These are phyloP conservation scores for Elymnias hypermnestra DNA, from an alignment of 1,140 invertebrate genomes.

Conservation along the genomic window DNA sequence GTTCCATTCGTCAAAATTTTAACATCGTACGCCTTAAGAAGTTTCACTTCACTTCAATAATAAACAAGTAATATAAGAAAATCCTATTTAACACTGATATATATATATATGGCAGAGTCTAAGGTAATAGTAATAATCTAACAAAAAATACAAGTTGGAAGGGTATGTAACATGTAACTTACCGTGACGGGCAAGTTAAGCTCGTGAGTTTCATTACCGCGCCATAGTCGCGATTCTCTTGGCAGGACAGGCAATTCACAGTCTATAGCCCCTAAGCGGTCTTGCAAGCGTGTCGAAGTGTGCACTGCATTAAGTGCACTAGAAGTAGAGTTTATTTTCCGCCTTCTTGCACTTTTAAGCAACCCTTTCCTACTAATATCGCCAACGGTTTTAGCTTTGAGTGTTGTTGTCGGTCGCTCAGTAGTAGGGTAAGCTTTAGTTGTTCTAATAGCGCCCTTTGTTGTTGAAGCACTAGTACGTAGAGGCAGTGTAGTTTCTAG, in stretches of 20 bases:
- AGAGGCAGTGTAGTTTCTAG: conserved; percentile 37
- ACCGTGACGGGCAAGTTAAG: conserved; percentile 79
- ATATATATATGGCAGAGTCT: too few species aligned
- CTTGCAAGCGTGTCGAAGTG: conserved; percentile 68
- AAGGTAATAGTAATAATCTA: too few species aligned
- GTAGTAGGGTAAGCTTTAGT: conserved; percentile 41
- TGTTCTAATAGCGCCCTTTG: conserved; percentile 50
- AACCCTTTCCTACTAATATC: conserved; percentile 48
- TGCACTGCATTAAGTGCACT: conserved; percentile 36
- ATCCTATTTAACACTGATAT: too few species aligned
- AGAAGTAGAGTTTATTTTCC: conserved; percentile 58
- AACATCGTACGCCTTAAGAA: too few species aligned
- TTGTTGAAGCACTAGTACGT: conserved; percentile 38
- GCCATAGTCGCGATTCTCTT: conserved; percentile 79
- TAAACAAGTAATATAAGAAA: too few species aligned
- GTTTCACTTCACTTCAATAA: too few species aligned
- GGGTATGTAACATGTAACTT: too few species aligned
- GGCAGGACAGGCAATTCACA: conserved; percentile 79
- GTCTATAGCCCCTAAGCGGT: conserved; percentile 77
- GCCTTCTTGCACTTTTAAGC: conserved; percentile 60
- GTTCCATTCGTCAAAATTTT: too few species aligned
- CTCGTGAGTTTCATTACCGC: conserved; percentile 81
- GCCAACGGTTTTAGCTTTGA: conserved; percentile 44
- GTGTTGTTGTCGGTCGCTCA: conserved; percentile 36
- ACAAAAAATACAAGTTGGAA: too few species aligned